Base-by-base conservation (phyloP, 2,888 invertebrate species). In the Ganaspis brasiliensis region DNA sequence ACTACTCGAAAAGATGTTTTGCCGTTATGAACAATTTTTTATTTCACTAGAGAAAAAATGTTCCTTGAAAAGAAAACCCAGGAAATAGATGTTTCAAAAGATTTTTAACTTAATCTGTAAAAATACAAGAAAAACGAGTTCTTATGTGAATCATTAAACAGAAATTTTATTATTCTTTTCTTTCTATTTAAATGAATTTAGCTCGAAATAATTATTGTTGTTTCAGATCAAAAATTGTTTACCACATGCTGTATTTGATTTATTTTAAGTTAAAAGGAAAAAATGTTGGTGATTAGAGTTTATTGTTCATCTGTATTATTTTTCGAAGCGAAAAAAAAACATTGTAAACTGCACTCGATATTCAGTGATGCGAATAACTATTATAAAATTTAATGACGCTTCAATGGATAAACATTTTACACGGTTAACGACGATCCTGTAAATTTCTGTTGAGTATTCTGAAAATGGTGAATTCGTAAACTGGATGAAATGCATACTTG, bases 1-100 rank as follows among this genome's bases (percentile, higher is more conserved):
- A 74, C 57, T 75, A 57, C 16, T 31, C 55, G 40, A 52, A 57
- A 21, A 61, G 52, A 67, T 67, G 79, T 56, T 56, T 56, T 56
- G 10, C 56, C 21, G 19, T 56, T 56, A 56, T 21, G 56, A 56
- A 56, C 56, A 12, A 56, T 19, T 56, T 56, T 56, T 21, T 21
- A 16, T 56, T 56, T 21, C 24, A 2, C 3, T 12, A 10, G 12
- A 55, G 19, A 24, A 24, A 24, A 24, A 1, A 2, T 16, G 16
- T 5, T 1, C 9, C n/a, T n/a, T n/a, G n/a, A 49, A 49, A 49
- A 49, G 5, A 4, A 49, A 49, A 49, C 1, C 16, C 6, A 16
- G 16, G 6, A 16, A 49, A 2, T 40, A 40, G 12, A 10, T 9
- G 2, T 12, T 12, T 40, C 31, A 2, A 31, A 6, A 2, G 2